A percentile compares a stretch with the other conserved stretches of the same genome.
These are phyloP conservation scores for Agonopterix subpropinquella DNA, from an alignment of 2,888 invertebrate genomes.

Conservation along the genomic window DNA sequence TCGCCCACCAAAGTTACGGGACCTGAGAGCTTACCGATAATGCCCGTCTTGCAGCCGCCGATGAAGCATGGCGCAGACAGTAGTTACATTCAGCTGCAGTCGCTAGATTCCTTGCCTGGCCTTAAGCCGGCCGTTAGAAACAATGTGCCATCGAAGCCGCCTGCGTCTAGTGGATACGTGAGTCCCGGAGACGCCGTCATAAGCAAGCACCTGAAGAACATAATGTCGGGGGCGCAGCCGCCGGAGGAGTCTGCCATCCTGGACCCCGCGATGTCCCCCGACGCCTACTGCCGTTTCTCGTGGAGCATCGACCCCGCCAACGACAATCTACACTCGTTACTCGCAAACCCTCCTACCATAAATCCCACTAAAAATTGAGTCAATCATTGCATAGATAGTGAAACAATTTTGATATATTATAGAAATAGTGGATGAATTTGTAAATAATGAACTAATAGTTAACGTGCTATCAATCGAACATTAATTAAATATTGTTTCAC, in stretches of 20 bases:
- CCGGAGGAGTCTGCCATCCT: constrained; percentile 58
- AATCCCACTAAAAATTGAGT: constrained; percentile 53
- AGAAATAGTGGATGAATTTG: constrained; percentile 51
- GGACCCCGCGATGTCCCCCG: constrained; percentile 67
- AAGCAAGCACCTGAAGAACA: constrained; percentile 62
- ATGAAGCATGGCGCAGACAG: constrained; percentile 49
- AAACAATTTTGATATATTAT: constrained; percentile 42
- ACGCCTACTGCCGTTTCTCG: constrained; percentile 69
- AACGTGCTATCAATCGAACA: constrained; percentile 56
- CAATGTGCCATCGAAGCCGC: constrained; percentile 44
- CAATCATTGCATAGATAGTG: constrained; percentile 32
- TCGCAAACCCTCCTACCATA: constrained; percentile 49
- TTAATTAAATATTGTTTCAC: constrained; percentile 40
- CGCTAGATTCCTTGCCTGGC: constrained; percentile 58
- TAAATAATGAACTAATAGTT: constrained; percentile 55
- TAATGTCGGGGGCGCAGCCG: constrained; percentile 46
- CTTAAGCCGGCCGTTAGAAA: constrained; percentile 48
- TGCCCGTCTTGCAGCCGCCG: constrained; percentile 59
- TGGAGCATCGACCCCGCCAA: constrained; percentile 68
- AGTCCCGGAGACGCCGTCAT: constrained; percentile 60
- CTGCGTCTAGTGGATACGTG: constrained; percentile 53
- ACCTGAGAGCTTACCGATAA: constrained; percentile 62
- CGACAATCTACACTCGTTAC: constrained; percentile 62
- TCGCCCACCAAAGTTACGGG: constrained; percentile 48
- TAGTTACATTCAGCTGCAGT: constrained; percentile 65